A percentile compares a stretch with the other conserved stretches of the same genome.
phyloP scores from a whole-genome alignment of 2,888 invertebrate genomes.

The Nephrotoma appendiculata region DNA sequence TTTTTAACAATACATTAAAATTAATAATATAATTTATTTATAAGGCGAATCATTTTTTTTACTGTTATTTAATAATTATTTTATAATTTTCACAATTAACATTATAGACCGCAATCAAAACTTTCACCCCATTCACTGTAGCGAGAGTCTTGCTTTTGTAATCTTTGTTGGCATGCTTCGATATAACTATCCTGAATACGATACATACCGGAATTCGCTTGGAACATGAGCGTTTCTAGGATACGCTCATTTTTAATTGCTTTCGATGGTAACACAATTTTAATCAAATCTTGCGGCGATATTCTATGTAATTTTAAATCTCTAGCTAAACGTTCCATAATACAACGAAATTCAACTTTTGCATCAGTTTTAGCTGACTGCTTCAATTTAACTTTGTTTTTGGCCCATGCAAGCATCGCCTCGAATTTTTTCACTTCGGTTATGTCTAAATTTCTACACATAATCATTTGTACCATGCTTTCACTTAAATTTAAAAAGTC shows the following conservation, averaged over 20 bases:
- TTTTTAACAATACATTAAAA: background rate
- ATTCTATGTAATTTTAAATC: constrained; percentile 83
- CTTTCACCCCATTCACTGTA: constrained; percentile 64
- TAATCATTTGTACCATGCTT: constrained; percentile 89
- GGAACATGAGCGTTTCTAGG: constrained; percentile 82
- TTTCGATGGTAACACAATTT: constrained; percentile 83
- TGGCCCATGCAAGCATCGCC: constrained; percentile 84
- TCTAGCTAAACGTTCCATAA: constrained; percentile 79
- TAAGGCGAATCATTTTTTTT: background rate
- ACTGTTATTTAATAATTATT: background rate
- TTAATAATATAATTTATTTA: background rate
- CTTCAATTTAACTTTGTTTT: constrained; percentile 60
- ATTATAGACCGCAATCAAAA: constrained; percentile 58
- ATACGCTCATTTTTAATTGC: constrained; percentile 86
- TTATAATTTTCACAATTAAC: background rate
- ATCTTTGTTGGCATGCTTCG: constrained; percentile 72
- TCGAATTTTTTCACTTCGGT: constrained; percentile 84
- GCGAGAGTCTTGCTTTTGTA: constrained; percentile 79
- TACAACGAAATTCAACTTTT: constrained; percentile 79
- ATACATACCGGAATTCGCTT: constrained; percentile 87
- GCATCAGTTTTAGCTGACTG: constrained; percentile 69
- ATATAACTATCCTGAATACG: constrained; percentile 77
- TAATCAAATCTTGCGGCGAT: constrained; percentile 83
- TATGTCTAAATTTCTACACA: constrained; percentile 80
- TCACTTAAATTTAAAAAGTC: constrained; percentile 82